Evolutionary conservation across 2,888 invertebrate genomes (phyloP).

Genomic region (Drosophila kokeensis): DNA sequence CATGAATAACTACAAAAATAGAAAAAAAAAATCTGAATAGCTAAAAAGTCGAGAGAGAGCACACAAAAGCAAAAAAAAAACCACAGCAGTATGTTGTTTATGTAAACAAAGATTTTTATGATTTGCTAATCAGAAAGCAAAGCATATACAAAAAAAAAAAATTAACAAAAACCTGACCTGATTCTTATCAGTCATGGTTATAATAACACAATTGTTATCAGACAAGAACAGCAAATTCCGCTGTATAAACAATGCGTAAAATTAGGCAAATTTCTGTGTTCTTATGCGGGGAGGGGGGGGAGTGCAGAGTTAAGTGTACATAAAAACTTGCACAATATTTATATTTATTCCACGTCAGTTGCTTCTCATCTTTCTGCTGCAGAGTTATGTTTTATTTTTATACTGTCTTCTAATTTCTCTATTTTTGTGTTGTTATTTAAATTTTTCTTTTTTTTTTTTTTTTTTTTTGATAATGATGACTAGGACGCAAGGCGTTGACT

Average conservation of each 20-base stretch:
- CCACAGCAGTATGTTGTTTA: too few species aligned
- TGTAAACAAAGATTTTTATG: too few species aligned
- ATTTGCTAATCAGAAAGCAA: too few species aligned
- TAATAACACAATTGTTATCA: slow-evolving; percentile 6
- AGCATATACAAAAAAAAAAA: too few species aligned
- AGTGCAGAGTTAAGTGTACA: slow-evolving; percentile 47
- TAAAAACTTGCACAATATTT: slow-evolving; percentile 48
- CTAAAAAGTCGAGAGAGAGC: too few species aligned
- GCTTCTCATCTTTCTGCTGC: slow-evolving; percentile 19
- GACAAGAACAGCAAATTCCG: not conserved
- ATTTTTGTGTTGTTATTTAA: slow-evolving; percentile 14
- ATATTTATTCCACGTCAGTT: slow-evolving; percentile 18
- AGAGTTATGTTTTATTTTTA: slow-evolving; percentile 29
- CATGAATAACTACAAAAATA: too few species aligned
- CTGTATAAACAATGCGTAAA: slow-evolving; percentile 45
- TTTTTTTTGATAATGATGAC: slow-evolving; percentile 48
- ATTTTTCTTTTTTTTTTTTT: slow-evolving; percentile 15
- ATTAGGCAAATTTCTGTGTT: slow-evolving; percentile 27
- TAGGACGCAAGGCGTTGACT: slow-evolving; percentile 65
- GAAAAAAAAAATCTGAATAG: too few species aligned
- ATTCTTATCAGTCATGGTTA: slow-evolving; percentile 3
- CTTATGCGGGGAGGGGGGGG: not conserved
- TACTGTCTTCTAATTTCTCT: slow-evolving; percentile 8
- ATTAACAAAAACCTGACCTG: not conserved
- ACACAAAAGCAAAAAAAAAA: too few species aligned